phyloP scores from a whole-genome alignment of 2,797 vertebrate genomes.

The Aphelocoma californica region DNA sequence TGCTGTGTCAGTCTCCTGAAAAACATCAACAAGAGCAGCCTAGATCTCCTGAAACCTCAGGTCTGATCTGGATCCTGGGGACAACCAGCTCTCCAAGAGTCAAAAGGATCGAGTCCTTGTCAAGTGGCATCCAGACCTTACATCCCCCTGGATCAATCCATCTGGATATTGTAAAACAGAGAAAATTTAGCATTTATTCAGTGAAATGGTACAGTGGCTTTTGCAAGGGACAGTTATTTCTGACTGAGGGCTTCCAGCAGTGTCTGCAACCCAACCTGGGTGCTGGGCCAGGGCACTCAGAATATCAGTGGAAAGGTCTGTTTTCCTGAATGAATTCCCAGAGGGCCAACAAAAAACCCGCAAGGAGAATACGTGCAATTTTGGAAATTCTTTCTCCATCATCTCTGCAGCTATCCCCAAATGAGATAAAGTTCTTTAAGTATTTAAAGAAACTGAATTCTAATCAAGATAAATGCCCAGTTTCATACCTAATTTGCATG shows the following conservation, averaged over 20 bases:
- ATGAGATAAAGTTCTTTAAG: background rate
- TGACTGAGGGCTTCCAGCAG: background rate
- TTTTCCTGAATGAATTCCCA: background rate
- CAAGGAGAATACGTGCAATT: background rate
- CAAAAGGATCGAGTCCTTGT: background rate
- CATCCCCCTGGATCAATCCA: background rate
- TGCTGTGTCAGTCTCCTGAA: background rate
- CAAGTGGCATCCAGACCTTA: background rate
- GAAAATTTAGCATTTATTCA: background rate
- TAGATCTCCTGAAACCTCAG: background rate
- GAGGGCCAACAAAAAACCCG: background rate
- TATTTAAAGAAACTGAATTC: background rate
- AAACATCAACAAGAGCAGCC: background rate
- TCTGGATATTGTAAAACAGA: background rate
- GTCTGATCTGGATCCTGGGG: fast-evolving
- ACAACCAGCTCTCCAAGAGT: background rate
- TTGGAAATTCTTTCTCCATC: background rate
- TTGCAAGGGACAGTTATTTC: background rate
- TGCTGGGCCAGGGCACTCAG: background rate
- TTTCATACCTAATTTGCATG: constrained; percentile 32
- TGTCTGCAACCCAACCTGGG: background rate
- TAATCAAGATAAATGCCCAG: constrained; percentile 30
- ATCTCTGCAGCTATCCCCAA: background rate
- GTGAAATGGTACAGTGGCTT: background rate
- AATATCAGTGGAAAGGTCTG: background rate